Conservation (phyloP, 2,797 vertebrate genomes). For the Anabacerthia variegaticeps region DNA sequence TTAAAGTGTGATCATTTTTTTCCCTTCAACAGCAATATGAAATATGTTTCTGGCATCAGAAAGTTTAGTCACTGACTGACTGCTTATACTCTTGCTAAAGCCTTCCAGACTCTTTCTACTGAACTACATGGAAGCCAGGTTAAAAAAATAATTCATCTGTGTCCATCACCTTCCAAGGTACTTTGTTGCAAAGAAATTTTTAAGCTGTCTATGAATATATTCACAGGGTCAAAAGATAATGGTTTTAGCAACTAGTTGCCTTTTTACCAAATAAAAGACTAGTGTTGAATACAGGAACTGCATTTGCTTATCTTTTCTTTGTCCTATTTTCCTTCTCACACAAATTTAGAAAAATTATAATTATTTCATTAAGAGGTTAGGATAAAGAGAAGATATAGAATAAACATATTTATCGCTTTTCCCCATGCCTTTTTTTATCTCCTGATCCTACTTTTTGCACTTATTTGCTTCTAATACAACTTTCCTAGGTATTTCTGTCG, state of each 20-base stretch:
- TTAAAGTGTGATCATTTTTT: background rate
- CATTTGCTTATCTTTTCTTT: background rate
- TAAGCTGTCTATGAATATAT: background rate
- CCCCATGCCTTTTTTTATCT: background rate
- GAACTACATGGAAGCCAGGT: background rate
- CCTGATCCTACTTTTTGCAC: background rate
- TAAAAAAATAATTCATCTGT: fast-evolving
- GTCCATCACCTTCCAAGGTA: background rate
- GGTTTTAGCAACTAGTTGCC: background rate
- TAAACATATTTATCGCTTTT: background rate
- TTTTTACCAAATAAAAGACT: background rate
- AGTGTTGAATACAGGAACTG: background rate
- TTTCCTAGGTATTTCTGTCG: background rate
- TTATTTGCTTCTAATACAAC: background rate
- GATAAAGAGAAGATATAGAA: background rate
- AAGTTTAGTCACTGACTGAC: background rate
- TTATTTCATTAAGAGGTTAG: background rate
- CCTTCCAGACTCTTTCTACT: background rate
- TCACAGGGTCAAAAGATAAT: background rate
- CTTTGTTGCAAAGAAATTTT: background rate
- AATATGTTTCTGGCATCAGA: background rate
- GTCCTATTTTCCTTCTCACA: background rate
- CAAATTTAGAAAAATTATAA: background rate
- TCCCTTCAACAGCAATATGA: background rate
- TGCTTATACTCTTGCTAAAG: background rate